Percentiles rank a stretch among this genome's conserved stretches.
These are phyloP conservation scores for Nymphalis polychloros DNA, from an alignment of 2,888 invertebrate genomes.

Conservation along the genomic window DNA sequence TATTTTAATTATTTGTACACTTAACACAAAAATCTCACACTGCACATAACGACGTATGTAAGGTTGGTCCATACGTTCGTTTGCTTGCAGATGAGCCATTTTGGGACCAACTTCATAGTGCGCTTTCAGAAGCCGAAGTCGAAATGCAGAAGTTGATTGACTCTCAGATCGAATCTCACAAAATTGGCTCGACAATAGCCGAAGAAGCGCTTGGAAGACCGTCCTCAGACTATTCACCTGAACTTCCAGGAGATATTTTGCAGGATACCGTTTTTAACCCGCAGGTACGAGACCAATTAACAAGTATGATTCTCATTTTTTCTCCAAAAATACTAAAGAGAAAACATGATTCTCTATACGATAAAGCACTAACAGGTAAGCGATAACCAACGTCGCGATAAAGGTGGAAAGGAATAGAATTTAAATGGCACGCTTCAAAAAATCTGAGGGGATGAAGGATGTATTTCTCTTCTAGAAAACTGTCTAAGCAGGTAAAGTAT, in stretches of 20 bases:
- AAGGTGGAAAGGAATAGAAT: no score
- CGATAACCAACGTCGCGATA: no score
- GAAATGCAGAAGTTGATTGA: slow-evolving; percentile 87
- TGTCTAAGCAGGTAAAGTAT: slow-evolving; percentile 1
- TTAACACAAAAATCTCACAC: not conserved
- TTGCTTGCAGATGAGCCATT: slow-evolving; percentile 31
- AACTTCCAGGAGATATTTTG: slow-evolving; percentile 54
- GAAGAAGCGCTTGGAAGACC: slow-evolving; percentile 84
- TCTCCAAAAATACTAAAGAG: no score
- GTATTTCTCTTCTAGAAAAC: not conserved
- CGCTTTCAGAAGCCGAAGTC: slow-evolving; percentile 76
- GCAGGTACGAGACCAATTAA: slow-evolving; percentile 48
- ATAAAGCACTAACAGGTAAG: no score
- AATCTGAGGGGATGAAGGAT: no score
- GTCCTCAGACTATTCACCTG: slow-evolving; percentile 55
- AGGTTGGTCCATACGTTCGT: slow-evolving; percentile 14
- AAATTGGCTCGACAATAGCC: slow-evolving; percentile 92
- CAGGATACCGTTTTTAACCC: slow-evolving; percentile 60
- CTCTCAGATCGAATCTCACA: slow-evolving; percentile 90
- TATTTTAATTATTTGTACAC: no score
- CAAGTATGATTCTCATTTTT: not conserved
- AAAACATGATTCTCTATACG: no score
- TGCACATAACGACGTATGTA: slow-evolving; percentile 17
- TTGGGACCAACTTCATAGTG: slow-evolving; percentile 21
- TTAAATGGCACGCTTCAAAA: no score